Evolutionary conservation across 2,888 invertebrate genomes (phyloP), one percentile per base, ranked within the genome.

Genomic region (Noctua janthe): DNA sequence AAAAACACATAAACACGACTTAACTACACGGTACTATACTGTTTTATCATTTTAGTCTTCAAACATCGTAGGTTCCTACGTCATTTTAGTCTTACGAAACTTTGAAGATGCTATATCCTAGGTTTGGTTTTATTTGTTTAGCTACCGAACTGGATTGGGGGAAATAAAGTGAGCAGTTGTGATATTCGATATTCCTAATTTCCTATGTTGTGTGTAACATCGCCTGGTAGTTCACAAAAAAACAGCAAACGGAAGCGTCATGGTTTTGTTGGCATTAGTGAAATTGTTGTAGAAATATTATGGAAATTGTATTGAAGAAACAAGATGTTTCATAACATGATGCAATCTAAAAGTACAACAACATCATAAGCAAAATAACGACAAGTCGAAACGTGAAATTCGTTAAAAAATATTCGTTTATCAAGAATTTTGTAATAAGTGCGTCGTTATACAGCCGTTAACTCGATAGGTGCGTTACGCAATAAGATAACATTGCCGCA

Each of bases 401-500:
- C 78, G 83, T 75, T 54, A 49, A 35, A 39, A 66, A 47, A 3
- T 49, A 81, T 54, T 51, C 81, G 74, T 82, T 82, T 71, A 81
- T 75, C 81, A 51, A 13, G 3, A 81, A 49, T 59, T 62, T 62
- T 49, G n/a, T 51, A 74, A 77, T 75, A 79, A 72, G 29, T 17
- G 8, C 56, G 56, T 74, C 82, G 78, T 88, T 80, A 78, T n/a
- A 62, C 29, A 70, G 54, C 35, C 70, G 71, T 67, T 72, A 83
- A 13, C 8, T 47, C 74, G 43, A n/a, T 47, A n/a, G 59, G 20
- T 39, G n/a, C 79, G 78, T 81, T 76, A 71, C 29, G 59, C 20
- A 66, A 23, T 66, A 43, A n/a, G 79, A 87, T 88, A 78, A 81
- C 64, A 59, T 49, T 64, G 74, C n/a, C 64, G 67, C 43, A 43